Conservation (phyloP, 2,888 invertebrate genomes). For the Mycalesis mineus region DNA sequence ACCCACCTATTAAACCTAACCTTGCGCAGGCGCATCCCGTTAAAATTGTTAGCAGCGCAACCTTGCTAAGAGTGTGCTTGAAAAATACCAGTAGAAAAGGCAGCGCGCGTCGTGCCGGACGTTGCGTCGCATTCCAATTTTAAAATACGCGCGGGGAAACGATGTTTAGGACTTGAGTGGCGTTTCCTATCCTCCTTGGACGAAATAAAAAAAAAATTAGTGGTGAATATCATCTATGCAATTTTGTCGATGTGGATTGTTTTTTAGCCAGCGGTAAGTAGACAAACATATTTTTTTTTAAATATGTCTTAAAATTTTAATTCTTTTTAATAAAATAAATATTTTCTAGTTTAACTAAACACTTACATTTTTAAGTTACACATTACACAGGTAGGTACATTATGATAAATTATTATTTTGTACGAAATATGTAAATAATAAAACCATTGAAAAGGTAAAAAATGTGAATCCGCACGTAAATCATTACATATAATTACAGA, state of each 20-base stretch:
- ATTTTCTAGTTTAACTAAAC: too few relatives aligned
- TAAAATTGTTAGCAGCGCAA: conserved; percentile 31
- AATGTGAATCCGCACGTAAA: too few relatives aligned
- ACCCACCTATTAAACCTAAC: conserved; percentile 18
- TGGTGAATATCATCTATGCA: conserved; percentile 7
- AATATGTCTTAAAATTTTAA: background rate
- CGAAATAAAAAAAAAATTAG: background rate
- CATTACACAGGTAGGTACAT: too few relatives aligned
- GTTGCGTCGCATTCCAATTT: conserved; percentile 38
- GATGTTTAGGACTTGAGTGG: conserved; percentile 14
- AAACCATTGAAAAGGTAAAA: too few relatives aligned
- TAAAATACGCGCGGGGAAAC: conserved; percentile 42
- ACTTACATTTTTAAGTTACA: too few relatives aligned
- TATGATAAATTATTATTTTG: too few relatives aligned
- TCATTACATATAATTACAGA: too few relatives aligned
- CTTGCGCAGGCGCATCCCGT: conserved; percentile 40
- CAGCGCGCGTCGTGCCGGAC: conserved; percentile 50
- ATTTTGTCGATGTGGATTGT: conserved; percentile 18
- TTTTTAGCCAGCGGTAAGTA: conserved; percentile 6
- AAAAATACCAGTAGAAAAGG: conserved; percentile 60
- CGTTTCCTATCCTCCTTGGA: conserved; percentile 4
- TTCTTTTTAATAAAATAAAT: background rate
- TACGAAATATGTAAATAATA: too few relatives aligned
- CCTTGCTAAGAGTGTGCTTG: conserved; percentile 35
- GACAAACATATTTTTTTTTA: too few relatives aligned